These are phyloP conservation scores for Clusia tigrina DNA, from an alignment of 2,888 invertebrate genomes.

Conservation along the genomic window DNA sequence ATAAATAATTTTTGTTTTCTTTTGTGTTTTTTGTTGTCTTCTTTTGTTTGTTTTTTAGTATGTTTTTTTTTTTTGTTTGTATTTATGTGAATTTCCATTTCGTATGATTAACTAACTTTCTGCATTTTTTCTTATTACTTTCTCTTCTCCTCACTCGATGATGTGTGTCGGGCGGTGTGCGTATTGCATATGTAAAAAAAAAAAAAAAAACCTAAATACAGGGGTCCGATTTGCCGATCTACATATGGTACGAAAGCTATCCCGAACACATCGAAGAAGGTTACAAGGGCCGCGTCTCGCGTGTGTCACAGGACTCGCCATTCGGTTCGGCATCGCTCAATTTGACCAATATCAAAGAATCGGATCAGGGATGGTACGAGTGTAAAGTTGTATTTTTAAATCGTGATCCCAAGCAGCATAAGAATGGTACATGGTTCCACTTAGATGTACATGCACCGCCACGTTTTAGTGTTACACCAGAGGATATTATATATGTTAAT, in stretches of 20 bases:
- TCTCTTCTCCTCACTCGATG: constrained; percentile 10
- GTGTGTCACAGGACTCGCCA: constrained; percentile 86
- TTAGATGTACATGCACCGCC: constrained; percentile 97
- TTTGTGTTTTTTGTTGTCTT: not conserved
- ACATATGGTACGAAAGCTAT: constrained; percentile 98
- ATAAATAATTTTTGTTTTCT: not conserved
- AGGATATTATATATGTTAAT: constrained; percentile 96
- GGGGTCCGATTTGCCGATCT: constrained; percentile 96
- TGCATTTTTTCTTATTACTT: too few species aligned
- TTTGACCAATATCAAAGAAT: constrained; percentile 91
- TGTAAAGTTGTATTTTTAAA: constrained; percentile 95
- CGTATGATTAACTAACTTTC: too few species aligned
- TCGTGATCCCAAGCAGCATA: constrained; percentile 89
- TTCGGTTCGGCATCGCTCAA: constrained; percentile 94
- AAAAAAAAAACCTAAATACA: constrained; percentile 61
- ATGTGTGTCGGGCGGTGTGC: too few species aligned
- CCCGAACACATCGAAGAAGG: constrained; percentile 95
- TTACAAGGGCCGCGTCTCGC: constrained; percentile 90
- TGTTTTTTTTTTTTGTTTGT: too few species aligned
- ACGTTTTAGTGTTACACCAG: constrained; percentile 93
- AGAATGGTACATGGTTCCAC: constrained; percentile 98
- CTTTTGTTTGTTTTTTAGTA: constrained; percentile 12
- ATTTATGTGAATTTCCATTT: constrained; percentile 4
- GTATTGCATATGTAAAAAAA: too few species aligned
- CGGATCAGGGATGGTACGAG: constrained; percentile 97